These are phyloP conservation scores for Sporophila hypoxantha DNA, from an alignment of 2,113 vertebrate species.

Conservation along the genomic window DNA sequence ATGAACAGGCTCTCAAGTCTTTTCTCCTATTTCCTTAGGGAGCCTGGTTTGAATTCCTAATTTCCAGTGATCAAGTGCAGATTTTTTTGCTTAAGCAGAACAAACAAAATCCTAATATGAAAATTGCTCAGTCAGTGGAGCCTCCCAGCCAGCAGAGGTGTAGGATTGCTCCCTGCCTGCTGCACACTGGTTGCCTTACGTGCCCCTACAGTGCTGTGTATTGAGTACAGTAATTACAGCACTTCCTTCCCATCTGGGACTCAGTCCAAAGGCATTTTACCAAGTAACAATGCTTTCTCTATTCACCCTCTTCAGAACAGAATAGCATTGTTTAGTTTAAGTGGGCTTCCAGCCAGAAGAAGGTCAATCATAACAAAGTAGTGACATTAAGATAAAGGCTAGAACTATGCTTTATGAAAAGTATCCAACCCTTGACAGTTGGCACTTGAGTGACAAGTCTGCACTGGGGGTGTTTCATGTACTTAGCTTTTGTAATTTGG, in stretches of 20 bases:
- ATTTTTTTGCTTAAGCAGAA: slow-evolving; percentile 15
- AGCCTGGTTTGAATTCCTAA: slow-evolving; percentile 26
- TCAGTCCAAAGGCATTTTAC: slow-evolving; percentile 51
- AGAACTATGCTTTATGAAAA: slow-evolving; percentile 36
- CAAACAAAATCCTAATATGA: background rate
- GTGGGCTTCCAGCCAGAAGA: slow-evolving; percentile 55
- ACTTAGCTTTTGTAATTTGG: slow-evolving; percentile 23
- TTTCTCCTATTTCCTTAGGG: background rate
- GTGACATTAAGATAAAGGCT: slow-evolving; percentile 63
- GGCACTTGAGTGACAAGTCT: slow-evolving; percentile 44
- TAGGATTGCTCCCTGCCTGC: background rate
- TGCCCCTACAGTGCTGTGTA: slow-evolving; percentile 17
- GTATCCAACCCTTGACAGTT: slow-evolving; percentile 16
- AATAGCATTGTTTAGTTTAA: slow-evolving; percentile 52
- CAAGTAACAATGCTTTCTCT: slow-evolving; percentile 55
- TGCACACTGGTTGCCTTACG: background rate
- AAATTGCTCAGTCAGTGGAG: background rate
- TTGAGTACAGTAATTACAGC: slow-evolving; percentile 38
- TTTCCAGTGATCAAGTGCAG: slow-evolving; percentile 5
- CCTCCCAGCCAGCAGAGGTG: background rate
- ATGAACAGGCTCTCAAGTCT: background rate
- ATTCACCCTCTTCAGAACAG: slow-evolving; percentile 34
- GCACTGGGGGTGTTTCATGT: slow-evolving; percentile 8
- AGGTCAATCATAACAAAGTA: slow-evolving; percentile 60
- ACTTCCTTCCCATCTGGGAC: slow-evolving; percentile 62